Percentiles rank a stretch among this genome's conserved stretches.
Conservation (phyloP, 2,113 vertebrate species). For the Lynx canadensis region DNA sequence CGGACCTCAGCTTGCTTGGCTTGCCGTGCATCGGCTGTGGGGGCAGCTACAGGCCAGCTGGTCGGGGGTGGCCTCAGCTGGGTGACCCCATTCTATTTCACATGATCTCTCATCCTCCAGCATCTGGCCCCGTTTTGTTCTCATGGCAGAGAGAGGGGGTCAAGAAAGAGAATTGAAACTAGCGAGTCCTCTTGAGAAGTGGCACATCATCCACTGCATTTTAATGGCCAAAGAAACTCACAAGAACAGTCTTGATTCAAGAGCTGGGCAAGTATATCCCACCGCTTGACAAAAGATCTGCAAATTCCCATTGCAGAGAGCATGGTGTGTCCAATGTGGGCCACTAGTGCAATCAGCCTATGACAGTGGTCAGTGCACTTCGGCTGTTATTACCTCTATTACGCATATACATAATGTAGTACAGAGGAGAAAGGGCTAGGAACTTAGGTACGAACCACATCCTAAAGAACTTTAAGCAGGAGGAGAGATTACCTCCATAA, state of each 20-base stretch:
- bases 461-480: neutral
- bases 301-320: neutral
- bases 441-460: neutral
- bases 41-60: neutral
- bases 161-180: neutral
- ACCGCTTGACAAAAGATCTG: neutral
- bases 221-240: neutral
- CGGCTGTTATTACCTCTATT: neutral
- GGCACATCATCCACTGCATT: neutral
- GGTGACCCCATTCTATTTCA: neutral
- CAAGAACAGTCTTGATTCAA: neutral
- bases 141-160: neutral
- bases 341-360: neutral
- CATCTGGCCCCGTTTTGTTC: neutral
- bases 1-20: neutral
- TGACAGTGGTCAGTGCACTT: neutral
- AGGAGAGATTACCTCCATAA: neutral
- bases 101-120: neutral
- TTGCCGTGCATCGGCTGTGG: neutral
- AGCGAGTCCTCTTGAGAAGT: neutral
- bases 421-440: neutral
- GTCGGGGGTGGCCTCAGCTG: neutral
- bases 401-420: fast-evolving
- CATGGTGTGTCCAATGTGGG: fast-evolving
- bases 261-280: neutral